Conservation (phyloP, 2,888 invertebrate genomes). For the Ptilodon capucinus region DNA sequence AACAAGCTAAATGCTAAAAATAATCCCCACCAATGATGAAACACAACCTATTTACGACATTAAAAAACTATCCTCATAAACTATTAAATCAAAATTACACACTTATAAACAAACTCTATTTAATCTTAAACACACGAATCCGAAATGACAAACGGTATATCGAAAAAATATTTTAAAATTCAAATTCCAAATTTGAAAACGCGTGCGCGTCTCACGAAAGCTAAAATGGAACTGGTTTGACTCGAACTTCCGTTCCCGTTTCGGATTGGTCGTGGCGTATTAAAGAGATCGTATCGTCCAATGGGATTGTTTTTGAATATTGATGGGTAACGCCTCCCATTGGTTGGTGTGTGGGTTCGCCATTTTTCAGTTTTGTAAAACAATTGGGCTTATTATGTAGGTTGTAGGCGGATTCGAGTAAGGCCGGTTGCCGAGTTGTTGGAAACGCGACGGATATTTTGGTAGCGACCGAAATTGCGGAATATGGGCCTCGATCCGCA, state of each 20-base stretch:
- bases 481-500: slow-evolving; percentile 36
- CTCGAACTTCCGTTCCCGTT: slow-evolving; percentile 58
- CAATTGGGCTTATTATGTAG: slow-evolving; percentile 74
- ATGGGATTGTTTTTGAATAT: slow-evolving; percentile 40
- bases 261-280: slow-evolving; percentile 60
- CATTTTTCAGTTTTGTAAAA: slow-evolving; percentile 75
- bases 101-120: slow-evolving; percentile 23
- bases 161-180: slow-evolving; percentile 45
- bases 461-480: slow-evolving; percentile 43
- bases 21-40: slow-evolving; percentile 69
- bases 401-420: slow-evolving; percentile 69
- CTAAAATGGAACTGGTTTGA: slow-evolving; percentile 79
- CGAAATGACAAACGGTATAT: slow-evolving; percentile 21
- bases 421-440: slow-evolving; percentile 48
- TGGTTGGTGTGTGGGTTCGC: slow-evolving; percentile 67
- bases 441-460: slow-evolving; percentile 51
- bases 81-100: slow-evolving; percentile 23
- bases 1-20: slow-evolving; percentile 80
- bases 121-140: slow-evolving; percentile 40
- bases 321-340: slow-evolving; percentile 70
- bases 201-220: slow-evolving; percentile 58
- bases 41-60: slow-evolving; percentile 66
- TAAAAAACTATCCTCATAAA: slow-evolving; percentile 24
- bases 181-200: slow-evolving; percentile 44
- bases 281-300: slow-evolving; percentile 54